phyloP scores from a whole-genome alignment of 2,888 invertebrate genomes.

The Corbicula japonica region DNA sequence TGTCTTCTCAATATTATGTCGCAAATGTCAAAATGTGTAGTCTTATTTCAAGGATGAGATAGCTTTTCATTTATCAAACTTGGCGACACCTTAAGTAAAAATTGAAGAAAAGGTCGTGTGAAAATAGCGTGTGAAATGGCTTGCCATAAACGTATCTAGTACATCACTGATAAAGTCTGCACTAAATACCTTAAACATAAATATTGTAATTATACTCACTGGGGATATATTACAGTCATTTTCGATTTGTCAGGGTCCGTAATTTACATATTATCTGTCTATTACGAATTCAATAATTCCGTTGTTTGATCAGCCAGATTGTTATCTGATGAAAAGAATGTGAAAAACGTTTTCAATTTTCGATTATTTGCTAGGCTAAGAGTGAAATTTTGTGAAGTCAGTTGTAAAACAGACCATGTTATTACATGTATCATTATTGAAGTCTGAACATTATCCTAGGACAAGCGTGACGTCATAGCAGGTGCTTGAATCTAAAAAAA shows the following conservation, averaged over 20 bases:
- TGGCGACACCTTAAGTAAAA: not conserved
- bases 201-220: conserved; percentile 12
- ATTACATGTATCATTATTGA: not conserved
- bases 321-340: not conserved
- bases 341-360: conserved; percentile 5
- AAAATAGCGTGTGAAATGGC: not conserved
- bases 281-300: not conserved
- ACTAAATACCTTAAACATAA: conserved; percentile 9
- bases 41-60: too few relatives aligned
- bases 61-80: too few relatives aligned
- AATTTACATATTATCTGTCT: conserved; percentile 22
- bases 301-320: conserved; percentile 1
- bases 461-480: not conserved
- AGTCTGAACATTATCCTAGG: too few relatives aligned
- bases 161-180: not conserved
- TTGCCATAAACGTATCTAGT: conserved; percentile 3
- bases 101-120: not conserved
- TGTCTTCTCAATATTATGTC: too few relatives aligned
- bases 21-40: too few relatives aligned
- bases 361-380: not conserved
- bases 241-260: conserved; percentile 1
- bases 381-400: not conserved
- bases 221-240: conserved; percentile 16
- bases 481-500: not conserved
- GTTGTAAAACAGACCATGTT: not conserved